A percentile compares a stretch with the other conserved stretches of the same genome.
Conservation (phyloP, 2,113 vertebrate species). For the Festucalex cinctus region DNA sequence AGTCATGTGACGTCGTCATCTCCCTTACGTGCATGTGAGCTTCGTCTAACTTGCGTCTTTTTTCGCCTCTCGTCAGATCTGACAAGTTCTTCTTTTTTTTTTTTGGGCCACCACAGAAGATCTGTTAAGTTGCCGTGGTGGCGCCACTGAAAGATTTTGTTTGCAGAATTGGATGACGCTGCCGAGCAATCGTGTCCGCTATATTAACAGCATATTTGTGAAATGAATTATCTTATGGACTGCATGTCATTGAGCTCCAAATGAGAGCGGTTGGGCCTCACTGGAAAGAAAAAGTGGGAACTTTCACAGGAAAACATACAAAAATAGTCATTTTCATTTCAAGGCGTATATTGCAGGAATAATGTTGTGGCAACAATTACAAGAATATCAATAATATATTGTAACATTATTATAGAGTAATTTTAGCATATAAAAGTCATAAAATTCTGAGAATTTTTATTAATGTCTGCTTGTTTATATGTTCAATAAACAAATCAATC, state of each 20-base stretch:
- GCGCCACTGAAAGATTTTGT: no score
- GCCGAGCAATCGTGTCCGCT: no score
- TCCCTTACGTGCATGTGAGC: conserved; percentile 35
- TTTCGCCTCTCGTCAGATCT: not conserved
- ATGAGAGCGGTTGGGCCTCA: not conserved
- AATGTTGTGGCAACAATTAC: no score
- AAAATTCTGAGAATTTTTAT: not conserved
- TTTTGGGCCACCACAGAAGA: not conserved
- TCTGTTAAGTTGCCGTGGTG: not conserved
- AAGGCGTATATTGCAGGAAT: no score
- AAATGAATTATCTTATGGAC: not conserved
- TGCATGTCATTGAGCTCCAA: not conserved
- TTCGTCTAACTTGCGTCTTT: not conserved
- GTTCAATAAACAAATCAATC: no score
- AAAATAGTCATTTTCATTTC: not conserved
- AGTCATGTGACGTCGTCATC: conserved; percentile 18
- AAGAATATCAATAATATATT: no score
- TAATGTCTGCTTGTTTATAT: no score
- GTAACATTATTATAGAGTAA: no score
- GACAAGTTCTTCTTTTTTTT: not conserved
- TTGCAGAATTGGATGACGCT: not conserved
- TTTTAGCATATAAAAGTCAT: not conserved
- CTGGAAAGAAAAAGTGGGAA: not conserved
- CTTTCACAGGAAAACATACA: not conserved
- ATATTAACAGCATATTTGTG: not conserved